Conservation (phyloP, 1,140 invertebrate species). For the Psix sp. region DNA sequence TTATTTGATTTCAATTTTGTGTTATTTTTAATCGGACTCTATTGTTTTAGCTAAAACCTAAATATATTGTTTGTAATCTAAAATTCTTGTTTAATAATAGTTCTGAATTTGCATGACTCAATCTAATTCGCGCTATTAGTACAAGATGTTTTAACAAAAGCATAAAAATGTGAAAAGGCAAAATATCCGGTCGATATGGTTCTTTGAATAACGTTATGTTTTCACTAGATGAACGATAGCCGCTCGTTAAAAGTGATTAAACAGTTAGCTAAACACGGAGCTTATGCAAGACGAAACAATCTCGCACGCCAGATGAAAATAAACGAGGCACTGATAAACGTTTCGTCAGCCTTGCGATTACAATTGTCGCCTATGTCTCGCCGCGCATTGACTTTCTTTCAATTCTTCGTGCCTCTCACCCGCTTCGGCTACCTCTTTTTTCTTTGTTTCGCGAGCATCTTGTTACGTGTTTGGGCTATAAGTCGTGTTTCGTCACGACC, state of each 20-base stretch:
- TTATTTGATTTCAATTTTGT: too few species aligned
- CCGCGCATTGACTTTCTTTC: slow-evolving; percentile 24
- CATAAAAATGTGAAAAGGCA: too few species aligned
- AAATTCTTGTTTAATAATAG: too few species aligned
- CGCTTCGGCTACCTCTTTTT: slow-evolving; percentile 12
- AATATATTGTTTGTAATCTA: too few species aligned
- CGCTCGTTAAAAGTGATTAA: slow-evolving; percentile 74
- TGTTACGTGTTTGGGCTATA: slow-evolving; percentile 56
- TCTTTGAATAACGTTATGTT: slow-evolving; percentile 70
- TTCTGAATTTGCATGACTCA: too few species aligned
- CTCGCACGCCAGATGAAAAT: slow-evolving; percentile 68
- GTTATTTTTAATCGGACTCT: too few species aligned
- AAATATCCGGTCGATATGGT: slow-evolving; percentile 64
- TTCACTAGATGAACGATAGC: slow-evolving; percentile 73
- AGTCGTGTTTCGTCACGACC: slow-evolving; percentile 43
- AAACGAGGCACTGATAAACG: slow-evolving; percentile 63
- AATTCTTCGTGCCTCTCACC: slow-evolving; percentile 45
- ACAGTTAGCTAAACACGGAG: slow-evolving; percentile 70
- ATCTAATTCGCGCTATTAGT: too few species aligned
- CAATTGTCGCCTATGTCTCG: slow-evolving; percentile 26
- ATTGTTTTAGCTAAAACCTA: too few species aligned
- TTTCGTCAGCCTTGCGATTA: slow-evolving; percentile 28
- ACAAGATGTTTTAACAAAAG: too few species aligned
- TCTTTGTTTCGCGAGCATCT: slow-evolving; percentile 26
- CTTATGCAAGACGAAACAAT: slow-evolving; percentile 73